Base-by-base conservation (phyloP, 2,113 vertebrate species). In the Catagonus wagneri region DNA sequence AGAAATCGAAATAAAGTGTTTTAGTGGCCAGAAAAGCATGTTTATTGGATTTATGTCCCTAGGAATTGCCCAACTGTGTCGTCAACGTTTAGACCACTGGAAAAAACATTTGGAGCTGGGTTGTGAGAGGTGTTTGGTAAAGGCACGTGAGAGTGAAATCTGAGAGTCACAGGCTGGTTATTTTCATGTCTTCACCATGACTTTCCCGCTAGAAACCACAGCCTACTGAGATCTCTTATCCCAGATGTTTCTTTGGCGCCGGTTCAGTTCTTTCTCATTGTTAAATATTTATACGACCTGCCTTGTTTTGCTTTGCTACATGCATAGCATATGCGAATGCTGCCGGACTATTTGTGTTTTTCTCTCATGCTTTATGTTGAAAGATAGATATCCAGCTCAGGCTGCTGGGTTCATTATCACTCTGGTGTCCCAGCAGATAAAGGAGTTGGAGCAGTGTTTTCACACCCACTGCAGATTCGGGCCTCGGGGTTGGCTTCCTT, bases 171-270 rank as follows among this genome's bases (percentile, higher is more conserved):
- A 16, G 0, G 25, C 93, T 65, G 75, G 32, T 85, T 96, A 16
- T 94, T 96, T 92, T 96, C 58, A 61, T 89, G 68, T 74, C 72
- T 90, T 96, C 72, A 44, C 86, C 9, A 25, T 36, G 88, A 89
- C 36, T 93, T 96, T 90, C 89, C 92, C 16, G 1, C 78, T 95
- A 27, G 95, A 97, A 97, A 52, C 89, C 94, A 6, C 89, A 2
- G 0, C 1, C 2, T 76, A 20, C 69, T 86, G 58, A 2, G 36
- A 56, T 89, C 80, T 98, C 97, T 98, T 98, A 39, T 95, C 98
- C 98, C 98, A 98, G 98, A 98, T 98, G 98, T 97, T 78, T 91
- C 90, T 92, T 58, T 95, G 98, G 98, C 97, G 76, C 96, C 10
- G 12, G 95, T 96, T 98, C 98, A 85, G 91, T 90, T 97, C 89